phyloP scores from a whole-genome alignment of 2,888 invertebrate species.

The Scaptomyza polygonia region DNA sequence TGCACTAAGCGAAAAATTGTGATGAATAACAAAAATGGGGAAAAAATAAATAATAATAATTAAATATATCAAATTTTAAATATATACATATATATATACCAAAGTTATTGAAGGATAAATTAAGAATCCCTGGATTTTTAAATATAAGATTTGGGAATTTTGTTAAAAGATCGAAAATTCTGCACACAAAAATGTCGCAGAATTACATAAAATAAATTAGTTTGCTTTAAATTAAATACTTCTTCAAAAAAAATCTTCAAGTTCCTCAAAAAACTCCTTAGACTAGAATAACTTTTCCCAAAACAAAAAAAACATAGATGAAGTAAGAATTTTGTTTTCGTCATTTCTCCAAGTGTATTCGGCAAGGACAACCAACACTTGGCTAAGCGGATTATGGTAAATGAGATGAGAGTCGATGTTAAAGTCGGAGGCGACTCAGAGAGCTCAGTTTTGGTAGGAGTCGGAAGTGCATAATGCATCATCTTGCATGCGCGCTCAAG shows the following conservation, averaged over 20 bases:
- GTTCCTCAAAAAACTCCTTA: no score
- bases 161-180: no score
- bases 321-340: background rate
- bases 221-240: no score
- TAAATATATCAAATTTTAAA: no score
- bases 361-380: conserved; percentile 60
- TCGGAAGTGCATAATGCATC: conserved; percentile 76
- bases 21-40: background rate
- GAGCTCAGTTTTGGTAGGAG: conserved; percentile 6
- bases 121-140: no score
- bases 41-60: no score
- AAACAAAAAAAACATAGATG: background rate
- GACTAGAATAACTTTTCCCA: background rate
- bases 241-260: no score
- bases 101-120: no score
- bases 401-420: conserved; percentile 26
- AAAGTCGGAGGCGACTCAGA: conserved; percentile 45
- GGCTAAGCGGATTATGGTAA: conserved; percentile 69
- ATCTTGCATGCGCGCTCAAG: conserved; percentile 55
- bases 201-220: no score
- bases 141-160: no score
- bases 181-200: no score
- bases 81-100: no score
- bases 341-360: background rate
- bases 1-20: conserved; percentile 1